These are phyloP conservation scores for Psix sp. DNA, from an alignment of 1,140 invertebrate species.

Conservation along the genomic window DNA sequence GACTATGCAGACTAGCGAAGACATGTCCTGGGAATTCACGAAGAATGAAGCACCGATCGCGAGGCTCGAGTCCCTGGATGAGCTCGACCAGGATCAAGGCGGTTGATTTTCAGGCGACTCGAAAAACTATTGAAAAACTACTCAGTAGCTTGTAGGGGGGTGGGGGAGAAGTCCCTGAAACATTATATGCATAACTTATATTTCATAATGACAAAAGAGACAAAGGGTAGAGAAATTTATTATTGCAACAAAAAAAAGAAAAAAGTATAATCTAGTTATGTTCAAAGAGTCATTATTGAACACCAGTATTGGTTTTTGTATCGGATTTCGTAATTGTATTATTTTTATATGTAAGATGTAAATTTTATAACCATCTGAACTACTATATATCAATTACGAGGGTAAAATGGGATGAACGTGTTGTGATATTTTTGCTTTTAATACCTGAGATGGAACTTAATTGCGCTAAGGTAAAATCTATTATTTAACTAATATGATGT, in stretches of 20 bases:
- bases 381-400: too few relatives aligned
- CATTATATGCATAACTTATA: constrained; percentile 12
- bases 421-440: too few relatives aligned
- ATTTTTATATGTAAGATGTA: too few relatives aligned
- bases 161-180: constrained; percentile 1
- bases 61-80: constrained; percentile 82
- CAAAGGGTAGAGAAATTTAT: not conserved
- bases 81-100: constrained; percentile 78
- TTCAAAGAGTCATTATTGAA: not conserved
- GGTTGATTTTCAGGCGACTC: constrained; percentile 59
- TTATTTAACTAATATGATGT: too few relatives aligned
- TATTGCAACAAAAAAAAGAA: not conserved
- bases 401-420: too few relatives aligned
- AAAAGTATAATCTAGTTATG: not conserved
- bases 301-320: not conserved
- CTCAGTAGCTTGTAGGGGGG: constrained; percentile 15
- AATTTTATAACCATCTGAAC: too few relatives aligned
- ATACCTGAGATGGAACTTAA: too few relatives aligned
- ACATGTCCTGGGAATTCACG: constrained; percentile 78
- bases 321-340: not conserved
- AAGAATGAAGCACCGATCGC: constrained; percentile 81
- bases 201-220: constrained; percentile 9
- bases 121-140: not conserved
- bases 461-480: too few relatives aligned
- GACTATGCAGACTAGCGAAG: constrained; percentile 70